Evolutionary conservation across 2,888 invertebrate species (phyloP).

Genomic region (Gymnoscelis rufifasciata): DNA sequence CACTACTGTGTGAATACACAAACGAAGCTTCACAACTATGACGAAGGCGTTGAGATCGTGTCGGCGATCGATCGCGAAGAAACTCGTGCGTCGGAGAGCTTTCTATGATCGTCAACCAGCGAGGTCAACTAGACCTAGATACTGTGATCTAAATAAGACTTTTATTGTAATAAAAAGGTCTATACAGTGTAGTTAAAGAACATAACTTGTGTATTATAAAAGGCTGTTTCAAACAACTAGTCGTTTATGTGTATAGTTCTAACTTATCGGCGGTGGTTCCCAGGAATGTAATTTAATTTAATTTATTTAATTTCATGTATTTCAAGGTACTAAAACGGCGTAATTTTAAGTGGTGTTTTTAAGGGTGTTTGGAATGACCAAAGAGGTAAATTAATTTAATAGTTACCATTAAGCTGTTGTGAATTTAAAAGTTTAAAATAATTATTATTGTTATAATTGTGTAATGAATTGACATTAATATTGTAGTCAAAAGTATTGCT

Average conservation of each 20-base stretch:
- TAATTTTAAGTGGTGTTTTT: slow-evolving; percentile 10
- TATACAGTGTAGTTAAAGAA: slow-evolving; percentile 53
- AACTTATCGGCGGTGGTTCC: slow-evolving; percentile 34
- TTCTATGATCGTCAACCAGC: slow-evolving; percentile 81
- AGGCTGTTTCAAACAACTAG: slow-evolving; percentile 58
- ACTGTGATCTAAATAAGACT: slow-evolving; percentile 78
- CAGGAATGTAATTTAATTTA: slow-evolving; percentile 29
- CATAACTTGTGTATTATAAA: slow-evolving; percentile 45
- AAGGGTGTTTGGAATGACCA: slow-evolving; percentile 55
- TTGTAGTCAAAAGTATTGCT: slow-evolving; percentile 68
- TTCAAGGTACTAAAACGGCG: slow-evolving; percentile 3
- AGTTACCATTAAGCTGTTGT: slow-evolving; percentile 53
- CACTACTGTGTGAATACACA: slow-evolving; percentile 79
- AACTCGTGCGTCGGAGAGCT: slow-evolving; percentile 79
- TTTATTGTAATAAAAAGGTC: slow-evolving; percentile 49
- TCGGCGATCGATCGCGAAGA: slow-evolving; percentile 82
- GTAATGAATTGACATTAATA: slow-evolving; percentile 48
- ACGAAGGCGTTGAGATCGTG: slow-evolving; percentile 82
- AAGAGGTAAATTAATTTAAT: slow-evolving; percentile 56
- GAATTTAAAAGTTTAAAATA: slow-evolving; percentile 50
- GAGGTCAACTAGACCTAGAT: slow-evolving; percentile 71
- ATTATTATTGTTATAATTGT: slow-evolving; percentile 47
- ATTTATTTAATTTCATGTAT: slow-evolving; percentile 25
- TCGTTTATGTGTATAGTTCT: slow-evolving; percentile 47
- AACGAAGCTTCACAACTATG: slow-evolving; percentile 76